Evolutionary conservation across 2,888 invertebrate species (phyloP).

Genomic region (Orthonevra nobilis): DNA sequence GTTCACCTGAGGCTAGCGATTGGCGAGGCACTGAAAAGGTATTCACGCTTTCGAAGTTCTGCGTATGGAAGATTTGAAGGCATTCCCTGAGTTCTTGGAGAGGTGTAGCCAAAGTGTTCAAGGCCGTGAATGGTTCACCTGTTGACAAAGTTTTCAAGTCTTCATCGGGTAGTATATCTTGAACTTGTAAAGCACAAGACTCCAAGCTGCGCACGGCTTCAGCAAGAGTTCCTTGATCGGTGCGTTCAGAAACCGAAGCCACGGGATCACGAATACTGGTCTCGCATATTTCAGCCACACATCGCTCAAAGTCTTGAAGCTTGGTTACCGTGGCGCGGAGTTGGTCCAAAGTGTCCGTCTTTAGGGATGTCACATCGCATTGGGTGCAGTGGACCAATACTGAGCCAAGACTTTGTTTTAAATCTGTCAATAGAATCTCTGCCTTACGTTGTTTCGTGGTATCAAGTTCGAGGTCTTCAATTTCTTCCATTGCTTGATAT

Average conservation of each 20-base stretch:
- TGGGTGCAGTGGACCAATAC: constrained; percentile 76
- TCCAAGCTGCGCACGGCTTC: constrained; percentile 76
- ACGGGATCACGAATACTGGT: constrained; percentile 76
- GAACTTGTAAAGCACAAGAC: constrained; percentile 76
- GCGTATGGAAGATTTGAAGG: constrained; percentile 72
- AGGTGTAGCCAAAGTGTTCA: constrained; percentile 73
- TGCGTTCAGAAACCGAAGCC: constrained; percentile 75
- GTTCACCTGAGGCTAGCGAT: constrained; percentile 63
- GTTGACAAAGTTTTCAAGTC: constrained; percentile 59
- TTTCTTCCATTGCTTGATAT: constrained; percentile 41
- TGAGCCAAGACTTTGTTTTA: constrained; percentile 75
- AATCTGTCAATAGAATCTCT: constrained; percentile 73
- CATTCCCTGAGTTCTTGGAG: constrained; percentile 75
- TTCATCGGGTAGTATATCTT: constrained; percentile 74
- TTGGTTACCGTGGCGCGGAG: constrained; percentile 76
- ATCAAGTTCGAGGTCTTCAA: constrained; percentile 44
- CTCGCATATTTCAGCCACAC: constrained; percentile 78
- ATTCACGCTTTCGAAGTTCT: constrained; percentile 72
- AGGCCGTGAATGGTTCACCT: constrained; percentile 21
- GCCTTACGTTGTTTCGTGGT: constrained; percentile 66
- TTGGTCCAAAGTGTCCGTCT: constrained; percentile 71
- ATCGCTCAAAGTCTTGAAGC: constrained; percentile 78
- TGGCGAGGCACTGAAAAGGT: constrained; percentile 68
- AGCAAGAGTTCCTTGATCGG: constrained; percentile 76
- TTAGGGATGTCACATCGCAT: constrained; percentile 72